phyloP scores from a whole-genome alignment of 2,888 invertebrate species.

The Andrena flavipes region DNA sequence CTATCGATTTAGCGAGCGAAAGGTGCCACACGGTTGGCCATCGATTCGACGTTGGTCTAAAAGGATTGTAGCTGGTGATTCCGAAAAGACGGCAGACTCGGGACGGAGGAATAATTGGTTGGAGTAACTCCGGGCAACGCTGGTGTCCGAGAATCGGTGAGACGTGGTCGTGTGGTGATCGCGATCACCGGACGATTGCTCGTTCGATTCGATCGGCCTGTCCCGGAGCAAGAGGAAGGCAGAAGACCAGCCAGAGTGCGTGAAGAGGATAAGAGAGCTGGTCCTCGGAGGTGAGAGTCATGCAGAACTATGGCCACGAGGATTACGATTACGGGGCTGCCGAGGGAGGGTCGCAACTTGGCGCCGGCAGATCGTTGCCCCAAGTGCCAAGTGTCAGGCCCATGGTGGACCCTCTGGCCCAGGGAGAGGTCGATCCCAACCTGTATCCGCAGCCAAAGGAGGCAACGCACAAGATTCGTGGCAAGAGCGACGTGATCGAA shows the following conservation, averaged over 20 bases:
- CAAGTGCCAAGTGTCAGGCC: constrained; percentile 87
- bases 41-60: constrained; percentile 78
- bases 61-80: constrained; percentile 73
- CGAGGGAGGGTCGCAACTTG: constrained; percentile 11
- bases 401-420: constrained; percentile 92
- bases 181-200: background rate
- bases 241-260: background rate
- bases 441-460: constrained; percentile 94
- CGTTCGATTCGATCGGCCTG: background rate
- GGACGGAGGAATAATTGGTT: constrained; percentile 6
- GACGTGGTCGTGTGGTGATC: background rate
- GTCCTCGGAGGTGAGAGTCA: constrained; percentile 47
- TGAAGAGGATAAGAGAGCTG: background rate
- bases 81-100: constrained; percentile 43
- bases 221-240: background rate
- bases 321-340: constrained; percentile 75
- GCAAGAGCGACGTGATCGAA: constrained; percentile 93
- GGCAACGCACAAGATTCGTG: constrained; percentile 95
- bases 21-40: constrained; percentile 79
- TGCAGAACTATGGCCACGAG: constrained; percentile 81
- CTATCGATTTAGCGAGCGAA: constrained; percentile 81
- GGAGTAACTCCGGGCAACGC: background rate
- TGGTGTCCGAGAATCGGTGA: constrained; percentile 14
- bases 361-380: constrained; percentile 69
- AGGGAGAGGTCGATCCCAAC: constrained; percentile 94